These are phyloP conservation scores for Molossus alvarezi DNA, from an alignment of 2,797 vertebrate genomes.

Conservation along the genomic window DNA sequence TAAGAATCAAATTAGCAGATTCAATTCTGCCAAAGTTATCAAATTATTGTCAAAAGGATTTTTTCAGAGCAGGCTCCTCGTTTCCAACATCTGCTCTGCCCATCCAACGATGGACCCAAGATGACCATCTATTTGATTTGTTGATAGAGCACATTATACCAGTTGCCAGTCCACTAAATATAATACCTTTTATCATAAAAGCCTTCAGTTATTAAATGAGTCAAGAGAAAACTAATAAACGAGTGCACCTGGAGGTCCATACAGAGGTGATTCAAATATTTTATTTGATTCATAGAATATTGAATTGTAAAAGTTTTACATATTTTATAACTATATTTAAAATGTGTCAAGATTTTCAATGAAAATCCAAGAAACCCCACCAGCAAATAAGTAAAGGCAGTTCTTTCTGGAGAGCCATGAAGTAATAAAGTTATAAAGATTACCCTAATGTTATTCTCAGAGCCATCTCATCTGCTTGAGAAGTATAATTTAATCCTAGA, in stretches of 20 bases:
- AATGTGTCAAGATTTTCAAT: conserved; percentile 49
- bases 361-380: neutral
- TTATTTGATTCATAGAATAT: conserved; percentile 67
- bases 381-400: conserved; percentile 31
- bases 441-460: conserved; percentile 64
- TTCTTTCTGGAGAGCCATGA: neutral
- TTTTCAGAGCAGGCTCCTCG: conserved; percentile 84
- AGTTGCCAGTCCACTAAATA: conserved; percentile 57
- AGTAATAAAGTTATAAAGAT: neutral
- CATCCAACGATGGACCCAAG: conserved; percentile 65
- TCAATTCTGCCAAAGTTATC: conserved; percentile 86
- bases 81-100: conserved; percentile 83
- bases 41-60: conserved; percentile 88
- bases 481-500: conserved; percentile 79
- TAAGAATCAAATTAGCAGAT: conserved; percentile 89
- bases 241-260: neutral
- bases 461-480: conserved; percentile 82
- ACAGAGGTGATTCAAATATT: conserved; percentile 41
- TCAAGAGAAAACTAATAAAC: conserved; percentile 70
- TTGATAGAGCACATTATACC: conserved; percentile 64
- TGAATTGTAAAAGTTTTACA: neutral
- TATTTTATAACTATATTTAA: conserved; percentile 57
- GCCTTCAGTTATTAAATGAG: conserved; percentile 63
- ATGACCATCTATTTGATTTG: conserved; percentile 72
- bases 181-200: conserved; percentile 74